phyloP scores from a whole-genome alignment of 2,888 invertebrate genomes.

The Parthenolecanium corni region DNA sequence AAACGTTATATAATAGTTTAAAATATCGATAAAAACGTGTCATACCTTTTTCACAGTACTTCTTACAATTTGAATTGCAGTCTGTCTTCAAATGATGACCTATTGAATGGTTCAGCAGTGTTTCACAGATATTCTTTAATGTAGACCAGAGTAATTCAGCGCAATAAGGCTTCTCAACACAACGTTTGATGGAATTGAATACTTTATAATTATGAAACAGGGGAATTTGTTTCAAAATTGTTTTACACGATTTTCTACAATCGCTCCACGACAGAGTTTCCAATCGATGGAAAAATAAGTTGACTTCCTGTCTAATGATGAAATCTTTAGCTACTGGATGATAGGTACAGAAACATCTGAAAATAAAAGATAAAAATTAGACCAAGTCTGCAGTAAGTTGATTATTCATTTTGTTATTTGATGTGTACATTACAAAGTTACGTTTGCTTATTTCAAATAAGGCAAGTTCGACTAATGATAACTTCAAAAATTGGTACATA shows the following conservation, averaged over 20 bases:
- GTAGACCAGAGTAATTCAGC: neutral
- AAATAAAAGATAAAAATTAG: neutral
- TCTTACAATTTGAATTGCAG: too few relatives aligned
- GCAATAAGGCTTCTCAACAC: neutral
- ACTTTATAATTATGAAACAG: neutral
- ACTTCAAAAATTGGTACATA: neutral
- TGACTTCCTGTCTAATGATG: constrained; percentile 1
- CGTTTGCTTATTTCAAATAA: too few relatives aligned
- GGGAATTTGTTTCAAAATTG: neutral
- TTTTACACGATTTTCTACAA: neutral
- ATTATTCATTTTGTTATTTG: too few relatives aligned
- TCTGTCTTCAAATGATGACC: constrained; percentile 6
- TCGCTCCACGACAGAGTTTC: neutral
- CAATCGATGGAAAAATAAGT: constrained; percentile 2
- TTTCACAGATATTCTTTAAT: neutral
- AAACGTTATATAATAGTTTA: too few relatives aligned
- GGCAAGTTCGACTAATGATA: too few relatives aligned
- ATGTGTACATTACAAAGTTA: too few relatives aligned
- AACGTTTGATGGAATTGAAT: neutral
- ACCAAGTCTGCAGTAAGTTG: too few relatives aligned
- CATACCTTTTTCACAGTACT: too few relatives aligned
- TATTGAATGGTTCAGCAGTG: neutral
- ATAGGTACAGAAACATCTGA: constrained; percentile 13
- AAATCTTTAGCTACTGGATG: neutral
- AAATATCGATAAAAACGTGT: neutral